These are phyloP conservation scores for Iphiclides podalirius DNA, from an alignment of 2,888 invertebrate species.

Conservation along the genomic window DNA sequence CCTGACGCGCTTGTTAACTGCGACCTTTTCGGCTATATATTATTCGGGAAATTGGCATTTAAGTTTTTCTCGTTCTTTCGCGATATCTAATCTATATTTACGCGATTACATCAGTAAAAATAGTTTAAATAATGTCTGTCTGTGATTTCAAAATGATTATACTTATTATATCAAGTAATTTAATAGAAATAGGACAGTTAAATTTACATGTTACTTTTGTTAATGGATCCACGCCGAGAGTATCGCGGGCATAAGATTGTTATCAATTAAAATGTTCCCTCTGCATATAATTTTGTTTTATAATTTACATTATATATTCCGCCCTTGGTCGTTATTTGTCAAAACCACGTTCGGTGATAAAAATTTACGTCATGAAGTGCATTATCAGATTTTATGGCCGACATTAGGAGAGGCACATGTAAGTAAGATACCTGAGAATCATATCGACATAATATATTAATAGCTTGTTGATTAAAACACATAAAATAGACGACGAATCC, in stretches of 20 bases:
- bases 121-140: too few species aligned
- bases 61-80: conserved; percentile 5
- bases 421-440: conserved; percentile 4
- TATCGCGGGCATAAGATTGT: too few species aligned
- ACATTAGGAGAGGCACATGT: conserved; percentile 7
- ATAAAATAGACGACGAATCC: too few species aligned
- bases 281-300: not conserved
- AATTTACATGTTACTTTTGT: too few species aligned
- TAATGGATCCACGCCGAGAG: too few species aligned
- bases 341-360: conserved; percentile 1
- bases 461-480: too few species aligned
- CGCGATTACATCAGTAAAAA: too few species aligned
- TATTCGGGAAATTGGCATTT: conserved; percentile 13
- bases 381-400: conserved; percentile 4
- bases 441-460: not conserved
- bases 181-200: too few species aligned
- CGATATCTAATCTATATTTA: too few species aligned
- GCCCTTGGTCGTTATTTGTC: too few species aligned
- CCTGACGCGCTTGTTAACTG: conserved; percentile 19
- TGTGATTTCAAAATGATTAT: too few species aligned
- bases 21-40: conserved; percentile 3
- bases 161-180: too few species aligned
- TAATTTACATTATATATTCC: conserved; percentile 6
- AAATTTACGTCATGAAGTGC: not conserved
- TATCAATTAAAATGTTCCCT: not conserved